These are phyloP conservation scores for Sparus aurata DNA, from an alignment of 2,797 vertebrate genomes.

Conservation along the genomic window DNA sequence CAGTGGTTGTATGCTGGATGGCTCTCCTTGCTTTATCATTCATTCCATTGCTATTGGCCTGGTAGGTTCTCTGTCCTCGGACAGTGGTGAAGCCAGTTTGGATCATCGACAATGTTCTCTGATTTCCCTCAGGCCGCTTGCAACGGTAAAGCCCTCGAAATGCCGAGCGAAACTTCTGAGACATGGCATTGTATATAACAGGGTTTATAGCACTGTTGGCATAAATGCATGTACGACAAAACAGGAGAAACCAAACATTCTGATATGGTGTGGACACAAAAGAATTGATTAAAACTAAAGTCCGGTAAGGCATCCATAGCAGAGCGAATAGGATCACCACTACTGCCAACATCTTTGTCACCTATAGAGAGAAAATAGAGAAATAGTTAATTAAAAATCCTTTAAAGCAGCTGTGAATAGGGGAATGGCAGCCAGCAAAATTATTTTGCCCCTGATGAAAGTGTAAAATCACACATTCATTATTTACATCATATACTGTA, in stretches of 20 bases:
- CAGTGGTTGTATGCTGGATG: background rate
- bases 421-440: background rate
- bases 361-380: constrained; percentile 66
- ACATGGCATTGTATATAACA: constrained; percentile 89
- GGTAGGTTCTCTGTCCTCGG: constrained; percentile 56
- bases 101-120: constrained; percentile 65
- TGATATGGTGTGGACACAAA: constrained; percentile 85
- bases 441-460: background rate
- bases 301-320: constrained; percentile 89
- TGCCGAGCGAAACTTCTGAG: constrained; percentile 87
- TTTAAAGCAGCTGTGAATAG: background rate
- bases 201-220: constrained; percentile 91
- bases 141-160: constrained; percentile 86
- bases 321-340: constrained; percentile 87
- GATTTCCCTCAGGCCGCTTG: constrained; percentile 63
- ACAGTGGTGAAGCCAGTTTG: constrained; percentile 69
- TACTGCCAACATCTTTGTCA: constrained; percentile 89
- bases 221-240: constrained; percentile 87
- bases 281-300: constrained; percentile 88
- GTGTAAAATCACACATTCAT: background rate
- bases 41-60: constrained; percentile 58
- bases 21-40: constrained; percentile 40
- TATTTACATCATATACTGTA: background rate
- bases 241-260: constrained; percentile 88
- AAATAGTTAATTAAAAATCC: background rate